Evolutionary conservation across 2,797 vertebrate species (phyloP).

Genomic region (Novumbra hubbsi): DNA sequence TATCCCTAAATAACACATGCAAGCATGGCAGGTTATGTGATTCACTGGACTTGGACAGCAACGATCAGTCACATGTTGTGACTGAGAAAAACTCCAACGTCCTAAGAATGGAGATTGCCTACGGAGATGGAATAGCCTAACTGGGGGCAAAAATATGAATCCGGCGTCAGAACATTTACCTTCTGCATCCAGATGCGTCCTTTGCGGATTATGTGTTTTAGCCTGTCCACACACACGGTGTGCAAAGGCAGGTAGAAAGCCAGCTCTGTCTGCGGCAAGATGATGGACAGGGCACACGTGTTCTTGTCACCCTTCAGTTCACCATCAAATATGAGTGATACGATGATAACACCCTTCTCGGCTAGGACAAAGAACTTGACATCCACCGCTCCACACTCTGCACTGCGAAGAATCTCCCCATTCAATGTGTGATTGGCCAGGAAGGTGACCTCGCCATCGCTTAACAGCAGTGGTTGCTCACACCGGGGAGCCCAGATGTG

Average conservation of each 20-base stretch:
- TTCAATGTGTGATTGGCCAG: constrained; percentile 97
- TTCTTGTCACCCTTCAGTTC: constrained; percentile 96
- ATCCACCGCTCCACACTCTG: constrained; percentile 92
- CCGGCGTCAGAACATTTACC: constrained; percentile 63
- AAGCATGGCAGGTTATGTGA: neutral
- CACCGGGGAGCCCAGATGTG: constrained; percentile 94
- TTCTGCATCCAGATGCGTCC: constrained; percentile 99
- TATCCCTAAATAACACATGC: constrained; percentile 77
- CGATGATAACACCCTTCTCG: constrained; percentile 95
- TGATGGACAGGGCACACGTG: constrained; percentile 93
- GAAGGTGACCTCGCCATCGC: constrained; percentile 94
- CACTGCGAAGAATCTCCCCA: constrained; percentile 96
- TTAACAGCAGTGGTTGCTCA: constrained; percentile 83
- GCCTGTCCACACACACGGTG: constrained; percentile 89
- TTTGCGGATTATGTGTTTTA: constrained; percentile 94
- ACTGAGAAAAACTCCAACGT: neutral
- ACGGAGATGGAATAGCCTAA: neutral
- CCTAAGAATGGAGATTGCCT: neutral
- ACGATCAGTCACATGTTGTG: neutral
- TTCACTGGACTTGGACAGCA: neutral
- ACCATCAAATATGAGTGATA: constrained; percentile 97
- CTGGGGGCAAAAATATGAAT: neutral
- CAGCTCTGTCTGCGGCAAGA: constrained; percentile 91
- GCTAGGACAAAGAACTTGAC: constrained; percentile 97
- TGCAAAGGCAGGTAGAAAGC: constrained; percentile 94